These are phyloP conservation scores for Achatina immaculata DNA, from an alignment of 1,140 invertebrate genomes.

Conservation along the genomic window DNA sequence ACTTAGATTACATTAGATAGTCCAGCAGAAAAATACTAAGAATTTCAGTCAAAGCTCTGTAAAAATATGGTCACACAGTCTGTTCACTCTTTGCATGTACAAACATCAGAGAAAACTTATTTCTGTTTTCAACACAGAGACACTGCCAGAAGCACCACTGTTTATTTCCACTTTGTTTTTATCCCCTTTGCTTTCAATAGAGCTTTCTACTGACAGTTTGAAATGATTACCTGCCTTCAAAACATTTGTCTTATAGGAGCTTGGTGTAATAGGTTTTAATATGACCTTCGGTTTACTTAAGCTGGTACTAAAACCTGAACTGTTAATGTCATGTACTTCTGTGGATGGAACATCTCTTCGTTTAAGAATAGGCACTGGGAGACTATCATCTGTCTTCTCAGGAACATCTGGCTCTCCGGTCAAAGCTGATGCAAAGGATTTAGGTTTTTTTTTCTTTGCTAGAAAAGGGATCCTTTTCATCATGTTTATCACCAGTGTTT, in stretches of 20 bases:
- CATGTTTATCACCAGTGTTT: background rate
- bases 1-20: too few species aligned
- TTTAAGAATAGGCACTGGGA: background rate
- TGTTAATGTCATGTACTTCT: background rate
- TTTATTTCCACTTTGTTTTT: background rate
- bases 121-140: background rate
- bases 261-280: background rate
- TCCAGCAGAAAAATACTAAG: too few species aligned
- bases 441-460: slow-evolving; percentile 14
- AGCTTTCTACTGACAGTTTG: background rate
- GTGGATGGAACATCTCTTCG: background rate
- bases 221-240: background rate
- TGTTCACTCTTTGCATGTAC: slow-evolving; percentile 37
- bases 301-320: background rate
- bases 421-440: slow-evolving; percentile 26
- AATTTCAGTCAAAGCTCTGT: slow-evolving; percentile 29
- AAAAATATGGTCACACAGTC: slow-evolving; percentile 38
- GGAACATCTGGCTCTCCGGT: slow-evolving; percentile 3
- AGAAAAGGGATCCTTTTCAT: background rate
- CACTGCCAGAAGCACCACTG: background rate
- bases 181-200: background rate
- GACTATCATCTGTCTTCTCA: background rate
- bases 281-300: background rate
- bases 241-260: background rate
- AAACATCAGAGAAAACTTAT: background rate